These are phyloP conservation scores for Drosophila monieri DNA, from an alignment of 2,888 invertebrate genomes.

Conservation along the genomic window DNA sequence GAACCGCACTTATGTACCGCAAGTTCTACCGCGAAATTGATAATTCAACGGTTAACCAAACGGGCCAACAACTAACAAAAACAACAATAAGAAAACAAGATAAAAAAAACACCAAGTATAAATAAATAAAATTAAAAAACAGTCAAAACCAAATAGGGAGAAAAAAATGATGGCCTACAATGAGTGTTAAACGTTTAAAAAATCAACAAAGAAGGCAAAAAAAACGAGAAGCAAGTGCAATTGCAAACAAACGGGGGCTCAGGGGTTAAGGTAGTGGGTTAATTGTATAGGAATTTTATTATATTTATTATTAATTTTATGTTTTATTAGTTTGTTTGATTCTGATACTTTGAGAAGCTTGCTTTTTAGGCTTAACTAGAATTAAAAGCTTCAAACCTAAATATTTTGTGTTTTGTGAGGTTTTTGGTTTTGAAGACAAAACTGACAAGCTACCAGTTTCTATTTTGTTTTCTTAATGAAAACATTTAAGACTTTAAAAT, in stretches of 20 bases:
- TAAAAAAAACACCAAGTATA: conserved; percentile 17
- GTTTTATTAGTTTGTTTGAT: background rate
- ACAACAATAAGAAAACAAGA: conserved; percentile 45
- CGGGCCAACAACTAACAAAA: conserved; percentile 62
- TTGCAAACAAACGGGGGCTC: conserved; percentile 5
- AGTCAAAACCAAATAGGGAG: conserved; percentile 29
- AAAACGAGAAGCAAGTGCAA: background rate
- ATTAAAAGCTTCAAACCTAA: too few relatives aligned
- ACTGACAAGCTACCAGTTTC: too few relatives aligned
- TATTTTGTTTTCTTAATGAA: too few relatives aligned
- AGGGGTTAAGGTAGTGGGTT: conserved; percentile 2
- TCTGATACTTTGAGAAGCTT: background rate
- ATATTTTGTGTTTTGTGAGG: too few relatives aligned
- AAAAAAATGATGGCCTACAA: conserved; percentile 20
- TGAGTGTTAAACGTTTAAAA: conserved; percentile 69
- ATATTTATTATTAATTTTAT: background rate
- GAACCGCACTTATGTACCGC: conserved; percentile 82
- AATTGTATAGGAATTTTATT: background rate
- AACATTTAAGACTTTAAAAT: too few relatives aligned
- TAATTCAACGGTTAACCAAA: conserved; percentile 83
- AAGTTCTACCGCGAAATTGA: conserved; percentile 83
- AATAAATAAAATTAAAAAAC: conserved; percentile 43
- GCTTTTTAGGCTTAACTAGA: too few relatives aligned
- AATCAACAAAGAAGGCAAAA: conserved; percentile 54
- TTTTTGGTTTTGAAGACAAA: too few relatives aligned